phyloP scores from a whole-genome alignment of 30 jellyfish, hydroid and myxozoan species.

The Clytia hemisphaerica region DNA sequence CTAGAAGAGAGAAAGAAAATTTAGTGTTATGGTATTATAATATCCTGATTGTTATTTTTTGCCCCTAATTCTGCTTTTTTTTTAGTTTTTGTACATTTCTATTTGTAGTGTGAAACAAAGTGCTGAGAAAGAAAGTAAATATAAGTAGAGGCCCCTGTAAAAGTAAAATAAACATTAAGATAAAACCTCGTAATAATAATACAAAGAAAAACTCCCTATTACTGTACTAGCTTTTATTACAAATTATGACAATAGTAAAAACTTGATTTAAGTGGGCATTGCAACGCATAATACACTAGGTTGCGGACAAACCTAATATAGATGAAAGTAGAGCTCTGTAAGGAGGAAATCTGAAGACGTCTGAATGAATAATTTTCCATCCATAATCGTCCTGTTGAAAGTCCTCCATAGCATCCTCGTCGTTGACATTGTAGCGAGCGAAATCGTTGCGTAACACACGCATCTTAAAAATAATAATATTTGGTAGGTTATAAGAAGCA shows the following conservation, averaged over 20 bases:
- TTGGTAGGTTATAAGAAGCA: neutral
- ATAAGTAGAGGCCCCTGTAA: too few species aligned
- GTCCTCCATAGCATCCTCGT: conserved; percentile 64
- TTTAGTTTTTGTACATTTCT: neutral
- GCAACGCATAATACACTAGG: neutral
- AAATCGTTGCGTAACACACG: conserved; percentile 75
- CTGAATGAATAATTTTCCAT: conserved; percentile 93
- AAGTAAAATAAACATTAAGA: too few species aligned
- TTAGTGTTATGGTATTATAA: too few species aligned
- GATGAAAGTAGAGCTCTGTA: conserved; percentile 83
- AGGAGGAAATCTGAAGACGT: conserved; percentile 87
- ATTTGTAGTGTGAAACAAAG: too few species aligned
- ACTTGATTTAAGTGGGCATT: neutral
- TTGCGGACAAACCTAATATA: conserved; percentile 62
- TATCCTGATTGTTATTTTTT: too few species aligned
- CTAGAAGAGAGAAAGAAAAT: conserved; percentile 14
- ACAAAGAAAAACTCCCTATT: too few species aligned
- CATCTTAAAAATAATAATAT: conserved; percentile 50
- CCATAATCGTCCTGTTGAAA: conserved; percentile 93
- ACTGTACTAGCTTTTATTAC: too few species aligned
- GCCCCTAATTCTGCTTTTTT: too few species aligned
- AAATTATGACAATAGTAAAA: too few species aligned
- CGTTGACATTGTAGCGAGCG: conserved; percentile 69
- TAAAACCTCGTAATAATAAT: too few species aligned
- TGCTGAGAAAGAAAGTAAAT: too few species aligned